phyloP scores from a whole-genome alignment of 2,113 vertebrate species.

The Cephalopholis sonnerati region DNA sequence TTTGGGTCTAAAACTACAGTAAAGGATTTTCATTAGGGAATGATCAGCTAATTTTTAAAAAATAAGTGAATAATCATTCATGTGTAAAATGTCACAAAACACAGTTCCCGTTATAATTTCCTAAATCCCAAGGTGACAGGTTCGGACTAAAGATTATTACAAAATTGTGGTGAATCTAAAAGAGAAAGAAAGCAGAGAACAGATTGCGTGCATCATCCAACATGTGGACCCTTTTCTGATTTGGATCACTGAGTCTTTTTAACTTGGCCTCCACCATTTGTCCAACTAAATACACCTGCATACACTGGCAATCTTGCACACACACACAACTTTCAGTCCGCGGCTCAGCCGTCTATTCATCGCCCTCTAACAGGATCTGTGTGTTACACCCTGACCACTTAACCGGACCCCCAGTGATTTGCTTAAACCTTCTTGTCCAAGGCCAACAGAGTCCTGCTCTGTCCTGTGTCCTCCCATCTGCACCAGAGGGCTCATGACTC shows the following conservation, averaged over 20 bases:
- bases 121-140: background rate
- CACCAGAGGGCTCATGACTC: background rate
- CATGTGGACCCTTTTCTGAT: slow-evolving; percentile 40
- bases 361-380: slow-evolving; percentile 72
- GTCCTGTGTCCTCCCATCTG: background rate
- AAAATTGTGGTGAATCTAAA: background rate
- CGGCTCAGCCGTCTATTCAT: slow-evolving; percentile 55
- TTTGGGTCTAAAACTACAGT: background rate
- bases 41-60: background rate
- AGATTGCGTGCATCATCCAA: slow-evolving; percentile 13
- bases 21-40: accelerated
- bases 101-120: background rate
- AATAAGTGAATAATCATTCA: background rate
- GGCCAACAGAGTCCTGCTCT: background rate
- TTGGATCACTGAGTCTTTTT: slow-evolving; percentile 49
- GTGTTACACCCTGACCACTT: slow-evolving; percentile 63
- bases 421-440: slow-evolving; percentile 15
- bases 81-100: background rate
- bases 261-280: slow-evolving; percentile 62
- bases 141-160: background rate
- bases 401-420: slow-evolving; percentile 49
- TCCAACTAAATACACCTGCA: slow-evolving; percentile 44
- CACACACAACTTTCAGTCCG: background rate
- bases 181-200: background rate
- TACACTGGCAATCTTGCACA: slow-evolving; percentile 1